phyloP scores from a whole-genome alignment of 2,797 vertebrate genomes.

The Hylomyscus alleni region DNA sequence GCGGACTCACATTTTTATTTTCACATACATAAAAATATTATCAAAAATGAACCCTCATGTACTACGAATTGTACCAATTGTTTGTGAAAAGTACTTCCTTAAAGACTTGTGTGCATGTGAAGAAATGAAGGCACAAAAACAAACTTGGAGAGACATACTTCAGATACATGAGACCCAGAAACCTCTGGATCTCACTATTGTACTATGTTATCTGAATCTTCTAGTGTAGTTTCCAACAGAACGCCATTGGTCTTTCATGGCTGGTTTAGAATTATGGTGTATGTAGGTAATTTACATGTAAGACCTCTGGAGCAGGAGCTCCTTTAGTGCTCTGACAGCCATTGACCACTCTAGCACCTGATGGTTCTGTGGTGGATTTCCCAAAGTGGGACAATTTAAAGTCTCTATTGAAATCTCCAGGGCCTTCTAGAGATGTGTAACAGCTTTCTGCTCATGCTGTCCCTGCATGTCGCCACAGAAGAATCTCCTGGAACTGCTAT shows the following conservation, averaged over 20 bases:
- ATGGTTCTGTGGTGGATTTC: background rate
- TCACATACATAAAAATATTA: background rate
- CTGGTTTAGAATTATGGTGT: background rate
- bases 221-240: background rate
- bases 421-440: background rate
- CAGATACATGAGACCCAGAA: background rate
- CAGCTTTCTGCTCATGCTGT: background rate
- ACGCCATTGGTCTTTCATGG: background rate
- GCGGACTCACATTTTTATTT: background rate
- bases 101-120: background rate
- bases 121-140: background rate
- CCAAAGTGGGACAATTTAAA: background rate
- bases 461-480: background rate
- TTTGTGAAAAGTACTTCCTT: background rate
- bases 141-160: background rate
- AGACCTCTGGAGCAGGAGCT: background rate
- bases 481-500: background rate
- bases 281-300: background rate
- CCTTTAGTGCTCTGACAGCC: background rate
- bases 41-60: background rate
- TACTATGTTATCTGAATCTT: background rate
- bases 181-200: fast-evolving
- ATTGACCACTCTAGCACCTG: no score
- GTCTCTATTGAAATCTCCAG: background rate
- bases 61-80: background rate